Percentiles rank a stretch among this genome's conserved stretches.
These are phyloP conservation scores for Loris lydekkerianus DNA, from an alignment of 2,797 vertebrate genomes.

Conservation along the genomic window DNA sequence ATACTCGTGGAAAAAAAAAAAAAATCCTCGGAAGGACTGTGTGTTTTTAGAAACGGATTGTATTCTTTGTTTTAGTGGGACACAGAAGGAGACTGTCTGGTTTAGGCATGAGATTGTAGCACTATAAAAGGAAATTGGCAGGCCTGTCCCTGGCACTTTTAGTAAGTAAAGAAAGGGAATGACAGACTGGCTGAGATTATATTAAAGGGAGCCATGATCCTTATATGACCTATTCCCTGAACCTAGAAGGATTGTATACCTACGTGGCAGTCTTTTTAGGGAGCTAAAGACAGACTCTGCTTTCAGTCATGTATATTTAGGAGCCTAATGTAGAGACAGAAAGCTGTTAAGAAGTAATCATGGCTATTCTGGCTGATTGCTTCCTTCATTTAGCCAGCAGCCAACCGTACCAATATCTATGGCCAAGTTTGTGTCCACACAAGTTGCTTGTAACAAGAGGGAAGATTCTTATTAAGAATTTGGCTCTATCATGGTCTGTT, in stretches of 20 bases:
- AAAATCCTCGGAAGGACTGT: neutral
- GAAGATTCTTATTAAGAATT: conserved; percentile 47
- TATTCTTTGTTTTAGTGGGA: conserved; percentile 65
- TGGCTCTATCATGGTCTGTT: neutral
- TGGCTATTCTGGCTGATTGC: neutral
- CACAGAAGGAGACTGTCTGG: conserved; percentile 72
- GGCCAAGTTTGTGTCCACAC: conserved; percentile 50
- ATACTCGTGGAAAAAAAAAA: neutral
- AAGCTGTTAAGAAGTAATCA: conserved; percentile 38
- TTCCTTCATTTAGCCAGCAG: conserved; percentile 19
- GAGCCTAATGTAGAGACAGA: neutral
- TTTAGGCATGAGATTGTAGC: conserved; percentile 68
- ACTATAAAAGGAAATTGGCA: conserved; percentile 70
- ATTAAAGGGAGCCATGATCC: conserved; percentile 51
- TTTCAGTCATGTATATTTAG: conserved; percentile 35
- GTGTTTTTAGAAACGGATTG: conserved; percentile 71
- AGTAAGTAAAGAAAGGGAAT: conserved; percentile 65
- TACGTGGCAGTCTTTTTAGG: neutral
- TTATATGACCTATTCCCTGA: conserved; percentile 53
- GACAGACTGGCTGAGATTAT: conserved; percentile 34
- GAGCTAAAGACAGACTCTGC: conserved; percentile 38
- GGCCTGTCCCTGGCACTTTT: conserved; percentile 51
- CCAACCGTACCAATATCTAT: neutral
- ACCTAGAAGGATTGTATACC: conserved; percentile 13
- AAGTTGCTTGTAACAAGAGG: conserved; percentile 46